Percentiles rank a stretch among this genome's conserved stretches.
Evolutionary conservation across 2,113 vertebrate species (phyloP).

Genomic region (Cryptotis parvus): DNA sequence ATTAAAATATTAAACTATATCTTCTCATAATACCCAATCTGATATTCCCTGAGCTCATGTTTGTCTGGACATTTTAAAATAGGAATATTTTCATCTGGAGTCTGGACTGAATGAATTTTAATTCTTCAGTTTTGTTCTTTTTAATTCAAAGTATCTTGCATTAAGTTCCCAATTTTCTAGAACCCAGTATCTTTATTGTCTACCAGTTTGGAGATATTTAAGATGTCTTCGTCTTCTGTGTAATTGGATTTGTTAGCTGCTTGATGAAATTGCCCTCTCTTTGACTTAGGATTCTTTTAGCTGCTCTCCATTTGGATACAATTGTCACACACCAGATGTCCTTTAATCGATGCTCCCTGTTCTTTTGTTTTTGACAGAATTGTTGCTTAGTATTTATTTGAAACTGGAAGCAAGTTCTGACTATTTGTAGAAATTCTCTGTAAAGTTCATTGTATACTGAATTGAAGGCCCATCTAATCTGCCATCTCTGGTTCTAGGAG

Average conservation of each 20-base stretch:
- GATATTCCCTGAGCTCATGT: slow-evolving; percentile 19
- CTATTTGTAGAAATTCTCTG: neutral
- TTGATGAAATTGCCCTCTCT: slow-evolving; percentile 73
- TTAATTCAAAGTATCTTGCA: neutral
- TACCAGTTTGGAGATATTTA: slow-evolving; percentile 29
- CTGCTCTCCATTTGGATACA: slow-evolving; percentile 60
- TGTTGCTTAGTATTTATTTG: slow-evolving; percentile 54
- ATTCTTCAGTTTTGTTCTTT: slow-evolving; percentile 47
- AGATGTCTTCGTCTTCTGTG: slow-evolving; percentile 27
- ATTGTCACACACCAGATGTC: slow-evolving; percentile 75
- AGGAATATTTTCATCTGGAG: slow-evolving; percentile 27
- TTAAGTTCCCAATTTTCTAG: slow-evolving; percentile 33
- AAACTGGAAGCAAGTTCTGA: slow-evolving; percentile 55
- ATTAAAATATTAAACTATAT: neutral
- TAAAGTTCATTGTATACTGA: neutral
- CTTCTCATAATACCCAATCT: neutral
- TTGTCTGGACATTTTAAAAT: slow-evolving; percentile 23
- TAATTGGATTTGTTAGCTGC: slow-evolving; percentile 65
- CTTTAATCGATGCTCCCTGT: slow-evolving; percentile 74
- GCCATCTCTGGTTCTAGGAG: neutral
- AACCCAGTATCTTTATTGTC: slow-evolving; percentile 10
- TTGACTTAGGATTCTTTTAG: slow-evolving; percentile 64
- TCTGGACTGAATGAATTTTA: slow-evolving; percentile 38
- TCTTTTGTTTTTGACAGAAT: slow-evolving; percentile 47
- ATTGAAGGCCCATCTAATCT: slow-evolving; percentile 47